phyloP scores from a whole-genome alignment of 2,113 vertebrate genomes.

The Hippopotamus amphibius region DNA sequence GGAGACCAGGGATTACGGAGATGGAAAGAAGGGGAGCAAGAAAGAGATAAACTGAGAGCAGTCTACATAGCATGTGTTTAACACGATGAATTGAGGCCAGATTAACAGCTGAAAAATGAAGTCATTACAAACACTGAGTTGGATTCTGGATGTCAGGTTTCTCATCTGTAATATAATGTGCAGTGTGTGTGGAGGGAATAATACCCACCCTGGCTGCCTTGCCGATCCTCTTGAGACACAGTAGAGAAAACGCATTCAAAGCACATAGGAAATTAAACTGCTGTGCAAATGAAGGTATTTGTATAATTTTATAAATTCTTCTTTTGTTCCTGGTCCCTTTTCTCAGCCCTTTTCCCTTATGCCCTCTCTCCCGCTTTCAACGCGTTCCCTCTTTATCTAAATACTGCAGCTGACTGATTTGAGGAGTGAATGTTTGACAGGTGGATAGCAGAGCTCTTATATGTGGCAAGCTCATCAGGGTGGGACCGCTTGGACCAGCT shows the following conservation, averaged over 20 bases:
- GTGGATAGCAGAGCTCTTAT: background rate
- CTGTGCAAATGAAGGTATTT: background rate
- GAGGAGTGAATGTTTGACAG: background rate
- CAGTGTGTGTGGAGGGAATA: background rate
- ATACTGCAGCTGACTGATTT: background rate
- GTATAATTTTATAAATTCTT: background rate
- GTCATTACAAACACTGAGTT: background rate
- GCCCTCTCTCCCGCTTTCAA: background rate
- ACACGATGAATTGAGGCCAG: background rate
- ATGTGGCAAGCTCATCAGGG: background rate
- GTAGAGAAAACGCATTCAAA: background rate
- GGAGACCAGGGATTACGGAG: background rate
- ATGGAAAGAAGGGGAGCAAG: background rate
- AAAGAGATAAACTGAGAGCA: background rate
- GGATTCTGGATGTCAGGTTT: background rate
- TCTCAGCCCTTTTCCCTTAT: background rate
- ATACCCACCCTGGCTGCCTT: background rate
- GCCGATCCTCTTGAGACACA: background rate
- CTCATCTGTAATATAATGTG: background rate
- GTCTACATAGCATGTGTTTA: background rate
- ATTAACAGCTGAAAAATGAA: background rate
- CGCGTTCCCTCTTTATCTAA: background rate
- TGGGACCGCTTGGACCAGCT: background rate
- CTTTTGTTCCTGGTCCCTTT: background rate
- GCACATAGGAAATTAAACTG: conserved; percentile 2